phyloP scores from a whole-genome alignment of 2,113 vertebrate genomes.

The Notothenia coriiceps region DNA sequence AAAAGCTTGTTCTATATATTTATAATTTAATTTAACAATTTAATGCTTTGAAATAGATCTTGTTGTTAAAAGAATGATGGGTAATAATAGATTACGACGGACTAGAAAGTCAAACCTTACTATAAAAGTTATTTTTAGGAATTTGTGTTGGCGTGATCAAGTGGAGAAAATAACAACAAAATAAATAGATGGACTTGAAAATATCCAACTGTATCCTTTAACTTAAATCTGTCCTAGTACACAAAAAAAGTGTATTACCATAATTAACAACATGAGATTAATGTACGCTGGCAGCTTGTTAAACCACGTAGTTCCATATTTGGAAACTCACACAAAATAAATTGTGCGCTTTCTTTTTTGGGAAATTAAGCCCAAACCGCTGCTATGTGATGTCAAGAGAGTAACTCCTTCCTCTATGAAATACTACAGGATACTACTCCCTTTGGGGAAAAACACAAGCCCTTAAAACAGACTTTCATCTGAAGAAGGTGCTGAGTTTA shows the following conservation, averaged over 20 bases:
- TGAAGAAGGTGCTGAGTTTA: no score
- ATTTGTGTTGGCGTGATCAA: no score
- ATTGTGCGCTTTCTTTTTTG: conserved; percentile 15
- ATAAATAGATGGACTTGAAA: not conserved
- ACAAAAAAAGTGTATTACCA: conserved; percentile 33
- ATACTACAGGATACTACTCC: not conserved
- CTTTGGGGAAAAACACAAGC: no score
- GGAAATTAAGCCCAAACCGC: conserved; percentile 23
- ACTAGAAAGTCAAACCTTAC: no score
- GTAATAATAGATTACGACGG: no score
- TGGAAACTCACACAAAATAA: conserved; percentile 31
- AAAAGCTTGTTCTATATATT: no score
- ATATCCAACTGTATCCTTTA: conserved; percentile 11
- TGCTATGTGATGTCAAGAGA: conserved; percentile 8
- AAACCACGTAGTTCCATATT: conserved; percentile 35
- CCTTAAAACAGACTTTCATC: no score
- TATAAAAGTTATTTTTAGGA: no score
- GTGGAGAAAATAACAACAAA: no score
- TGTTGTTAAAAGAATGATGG: no score
- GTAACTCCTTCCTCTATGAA: conserved; percentile 2
- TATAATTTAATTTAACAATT: no score
- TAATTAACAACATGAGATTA: conserved; percentile 54
- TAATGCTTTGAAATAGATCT: no score
- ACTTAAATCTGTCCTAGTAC: conserved; percentile 13
- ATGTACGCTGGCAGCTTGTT: conserved; percentile 56